Evolutionary conservation across 1,140 invertebrate species (phyloP), one percentile per base, ranked within the genome.

Genomic region (Trinorchestia longiramus): DNA sequence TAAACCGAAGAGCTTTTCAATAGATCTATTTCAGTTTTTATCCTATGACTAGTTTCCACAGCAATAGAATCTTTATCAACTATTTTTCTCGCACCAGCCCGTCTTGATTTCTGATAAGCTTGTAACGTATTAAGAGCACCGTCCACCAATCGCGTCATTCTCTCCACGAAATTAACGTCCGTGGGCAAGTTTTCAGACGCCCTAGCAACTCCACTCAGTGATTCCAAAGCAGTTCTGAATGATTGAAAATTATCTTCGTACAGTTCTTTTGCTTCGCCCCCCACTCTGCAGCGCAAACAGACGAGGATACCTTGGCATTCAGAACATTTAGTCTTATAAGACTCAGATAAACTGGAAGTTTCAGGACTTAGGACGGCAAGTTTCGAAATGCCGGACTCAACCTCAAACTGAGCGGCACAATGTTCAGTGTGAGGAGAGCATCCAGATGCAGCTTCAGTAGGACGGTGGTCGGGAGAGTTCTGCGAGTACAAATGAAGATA

Each of bases 71-170:
- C 11, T 4, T 15, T 8, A 15, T 15, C 88, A 11, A 90, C 28
- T 43, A 11, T 43, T 90, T 90, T 90, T 90, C n/a, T 15, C 41
- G 23, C 11, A 36, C 41, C 8, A 8, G 3, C 0, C 11, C 15
- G 88, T 43, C 41, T 90, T 90, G 43, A 90, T 43, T 42, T 41
- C 88, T 90, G n/a, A 43, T 90, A 90, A 43, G 28, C 3, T 42
- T 90, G 36, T 17, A 90, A 43, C 88, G 88, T 42, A 19, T 90
- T 43, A 17, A 90, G 43, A 43, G 88, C 88, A 11, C n/a, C 88
- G 28, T 90, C 88, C n/a, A 90, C n/a, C 88, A 90, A 90, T 15
- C 88, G 41, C 43, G 88, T 42, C 88, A 90, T 90, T 41, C 88
- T 41, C 43, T 90, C 88, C 0, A 90, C 41, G 36, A 90, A 90